phyloP scores from a whole-genome alignment of 1,140 invertebrate genomes.

The Heliconius hermathena region DNA sequence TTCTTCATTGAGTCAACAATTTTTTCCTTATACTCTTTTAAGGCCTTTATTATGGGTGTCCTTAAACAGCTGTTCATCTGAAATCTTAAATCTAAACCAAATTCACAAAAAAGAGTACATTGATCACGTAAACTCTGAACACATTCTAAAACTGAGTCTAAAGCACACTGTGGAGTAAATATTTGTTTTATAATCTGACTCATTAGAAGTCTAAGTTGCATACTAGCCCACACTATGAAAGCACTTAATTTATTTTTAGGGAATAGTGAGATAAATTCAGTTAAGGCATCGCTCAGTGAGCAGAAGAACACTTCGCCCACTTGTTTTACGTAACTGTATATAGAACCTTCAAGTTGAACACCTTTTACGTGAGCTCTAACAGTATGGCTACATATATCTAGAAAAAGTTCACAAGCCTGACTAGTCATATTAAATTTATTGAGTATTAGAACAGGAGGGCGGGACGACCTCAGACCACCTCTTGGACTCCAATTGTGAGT shows the following conservation, averaged over 20 bases:
- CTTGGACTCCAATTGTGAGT: conserved; percentile 94
- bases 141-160: conserved; percentile 93
- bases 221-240: conserved; percentile 94
- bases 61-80: conserved; percentile 91
- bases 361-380: conserved; percentile 92
- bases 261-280: conserved; percentile 93
- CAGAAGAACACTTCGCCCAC: conserved; percentile 94
- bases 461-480: conserved; percentile 94
- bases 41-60: conserved; percentile 81
- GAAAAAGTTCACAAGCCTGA: conserved; percentile 92
- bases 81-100: conserved; percentile 87
- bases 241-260: conserved; percentile 89
- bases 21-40: conserved; percentile 78
- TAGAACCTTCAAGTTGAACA: conserved; percentile 94
- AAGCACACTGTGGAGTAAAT: conserved; percentile 93
- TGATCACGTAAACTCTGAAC: conserved; percentile 89
- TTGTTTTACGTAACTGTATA: conserved; percentile 91
- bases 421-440: conserved; percentile 91
- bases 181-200: conserved; percentile 94
- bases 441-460: conserved; percentile 93
- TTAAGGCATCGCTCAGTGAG: conserved; percentile 92
- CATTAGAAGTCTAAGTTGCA: conserved; percentile 92
- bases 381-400: conserved; percentile 91
- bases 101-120: conserved; percentile 84
- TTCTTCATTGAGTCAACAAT: conserved; percentile 77